Evolutionary conservation across 2,888 invertebrate species (phyloP).

Genomic region (Rapana venosa): DNA sequence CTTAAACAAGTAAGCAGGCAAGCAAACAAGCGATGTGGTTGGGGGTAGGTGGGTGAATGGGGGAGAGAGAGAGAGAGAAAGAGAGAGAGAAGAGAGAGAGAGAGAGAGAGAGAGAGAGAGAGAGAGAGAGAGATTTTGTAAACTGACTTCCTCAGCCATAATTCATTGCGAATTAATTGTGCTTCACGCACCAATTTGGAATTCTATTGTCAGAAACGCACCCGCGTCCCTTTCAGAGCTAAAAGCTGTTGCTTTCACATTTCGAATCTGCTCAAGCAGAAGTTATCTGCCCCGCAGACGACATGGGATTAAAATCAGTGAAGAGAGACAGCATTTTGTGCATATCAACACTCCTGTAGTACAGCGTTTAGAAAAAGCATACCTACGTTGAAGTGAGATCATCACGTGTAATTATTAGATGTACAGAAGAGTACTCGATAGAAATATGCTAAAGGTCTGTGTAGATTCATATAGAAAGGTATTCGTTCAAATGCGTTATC

Average conservation of each 20-base stretch:
- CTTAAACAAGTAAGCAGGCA: no score
- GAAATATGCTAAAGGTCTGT: no score
- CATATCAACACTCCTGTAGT: no score
- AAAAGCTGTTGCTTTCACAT: neutral
- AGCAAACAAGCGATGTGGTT: neutral
- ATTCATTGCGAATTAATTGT: neutral
- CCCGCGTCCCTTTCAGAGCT: neutral
- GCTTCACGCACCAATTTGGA: neutral
- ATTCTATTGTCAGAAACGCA: neutral
- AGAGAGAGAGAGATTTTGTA: neutral
- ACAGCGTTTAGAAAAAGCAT: no score
- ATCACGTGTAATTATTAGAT: no score
- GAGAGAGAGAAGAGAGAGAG: neutral
- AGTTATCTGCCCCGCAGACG: neutral
- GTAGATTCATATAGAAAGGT: no score
- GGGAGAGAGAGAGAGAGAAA: neutral
- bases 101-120: constrained; percentile 7
- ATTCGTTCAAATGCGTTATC: no score
- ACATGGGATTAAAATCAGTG: no score
- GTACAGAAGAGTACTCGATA: no score
- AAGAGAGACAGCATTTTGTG: no score
- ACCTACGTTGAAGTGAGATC: no score
- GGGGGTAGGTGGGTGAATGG: neutral
- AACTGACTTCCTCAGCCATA: neutral
- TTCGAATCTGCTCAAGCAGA: neutral